Evolutionary conservation across 2,113 vertebrate genomes (phyloP).

Genomic region (Petaurus breviceps): DNA sequence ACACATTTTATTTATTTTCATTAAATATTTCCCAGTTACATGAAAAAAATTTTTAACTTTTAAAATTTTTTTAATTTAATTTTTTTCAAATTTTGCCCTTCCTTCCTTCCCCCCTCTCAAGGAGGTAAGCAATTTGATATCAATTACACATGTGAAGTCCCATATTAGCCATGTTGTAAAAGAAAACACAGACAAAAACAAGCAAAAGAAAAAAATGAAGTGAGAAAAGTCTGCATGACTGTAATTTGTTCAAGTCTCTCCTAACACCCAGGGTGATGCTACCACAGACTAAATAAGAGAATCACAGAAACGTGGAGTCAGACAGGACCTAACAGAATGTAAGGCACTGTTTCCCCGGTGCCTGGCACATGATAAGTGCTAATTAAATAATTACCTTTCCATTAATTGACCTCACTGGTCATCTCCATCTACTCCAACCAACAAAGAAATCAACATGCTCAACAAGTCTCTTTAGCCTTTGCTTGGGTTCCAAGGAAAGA

Average conservation of each 20-base stretch:
- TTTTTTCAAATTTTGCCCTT: background rate
- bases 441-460: background rate
- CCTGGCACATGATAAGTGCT: background rate
- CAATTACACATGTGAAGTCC: background rate
- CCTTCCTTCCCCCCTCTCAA: background rate
- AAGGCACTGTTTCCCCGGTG: background rate
- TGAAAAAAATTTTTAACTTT: background rate
- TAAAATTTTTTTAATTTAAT: background rate
- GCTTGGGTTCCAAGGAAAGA: background rate
- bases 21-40: background rate
- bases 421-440: too few species aligned
- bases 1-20: background rate
- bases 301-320: background rate
- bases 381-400: conserved; percentile 28
- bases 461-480: background rate
- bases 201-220: background rate
- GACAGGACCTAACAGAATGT: background rate
- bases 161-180: background rate
- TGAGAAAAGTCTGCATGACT: background rate
- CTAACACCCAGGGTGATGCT: background rate
- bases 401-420: background rate
- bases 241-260: background rate
- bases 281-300: background rate
- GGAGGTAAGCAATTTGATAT: background rate
- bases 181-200: background rate